Conservation (phyloP, 2,888 invertebrate genomes). For the Argyresthia goedartella region DNA sequence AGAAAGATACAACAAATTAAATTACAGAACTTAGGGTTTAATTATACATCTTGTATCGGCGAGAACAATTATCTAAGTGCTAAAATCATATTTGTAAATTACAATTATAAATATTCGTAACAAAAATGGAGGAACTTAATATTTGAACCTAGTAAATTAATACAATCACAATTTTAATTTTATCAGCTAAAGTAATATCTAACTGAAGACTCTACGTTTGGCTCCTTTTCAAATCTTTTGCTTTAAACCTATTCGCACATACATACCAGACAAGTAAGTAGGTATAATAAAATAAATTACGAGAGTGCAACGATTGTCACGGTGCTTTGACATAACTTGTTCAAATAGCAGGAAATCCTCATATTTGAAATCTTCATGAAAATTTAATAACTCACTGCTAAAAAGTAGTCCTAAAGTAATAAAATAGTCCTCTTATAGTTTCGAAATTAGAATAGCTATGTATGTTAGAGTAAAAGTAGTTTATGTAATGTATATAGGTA, state of each 20-base stretch:
- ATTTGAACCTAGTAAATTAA: conserved; percentile 55
- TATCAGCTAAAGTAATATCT: conserved; percentile 28
- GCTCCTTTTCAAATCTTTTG: conserved; percentile 41
- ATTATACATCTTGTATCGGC: conserved; percentile 54
- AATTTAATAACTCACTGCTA: too few species aligned
- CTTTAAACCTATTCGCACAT: background rate
- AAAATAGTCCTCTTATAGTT: too few species aligned
- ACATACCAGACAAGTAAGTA: background rate
- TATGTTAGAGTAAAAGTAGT: too few species aligned
- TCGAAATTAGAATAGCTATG: too few species aligned
- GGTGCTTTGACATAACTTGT: too few species aligned
- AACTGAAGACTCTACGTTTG: conserved; percentile 58
- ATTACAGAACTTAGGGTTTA: conserved; percentile 61
- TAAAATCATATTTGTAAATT: conserved; percentile 40
- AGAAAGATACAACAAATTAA: conserved; percentile 67
- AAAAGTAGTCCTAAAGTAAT: too few species aligned
- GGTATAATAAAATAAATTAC: too few species aligned
- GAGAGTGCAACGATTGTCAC: too few species aligned
- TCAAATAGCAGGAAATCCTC: too few species aligned
- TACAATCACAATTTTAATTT: conserved; percentile 40
- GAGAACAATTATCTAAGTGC: conserved; percentile 60
- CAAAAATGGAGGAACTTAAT: conserved; percentile 68
- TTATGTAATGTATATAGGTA: too few species aligned
- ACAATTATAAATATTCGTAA: conserved; percentile 63
- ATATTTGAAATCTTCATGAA: too few species aligned